Evolutionary conservation across 2,113 vertebrate species (phyloP), one percentile per base, ranked within the genome.

Genomic region (Pterocles burchelli): DNA sequence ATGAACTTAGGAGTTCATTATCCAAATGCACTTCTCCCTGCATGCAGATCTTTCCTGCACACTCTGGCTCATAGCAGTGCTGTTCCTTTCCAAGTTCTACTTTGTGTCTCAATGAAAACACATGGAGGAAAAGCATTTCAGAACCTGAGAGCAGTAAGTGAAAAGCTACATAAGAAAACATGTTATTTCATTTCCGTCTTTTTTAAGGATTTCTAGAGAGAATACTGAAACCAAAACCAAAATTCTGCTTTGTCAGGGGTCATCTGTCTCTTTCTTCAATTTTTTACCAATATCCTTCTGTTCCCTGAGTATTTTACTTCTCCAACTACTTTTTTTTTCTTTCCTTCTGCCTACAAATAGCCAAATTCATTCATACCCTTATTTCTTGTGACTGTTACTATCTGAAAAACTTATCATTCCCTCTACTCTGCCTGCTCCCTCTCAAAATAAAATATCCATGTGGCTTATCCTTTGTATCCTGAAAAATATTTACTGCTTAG

Each of bases 171-270:
- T 5, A 68, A 74, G 54, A 74, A 86, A 78, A 43, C 2, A 13
- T 17, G 11, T 26, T 0, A 7, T 76, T 81, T 52, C 12, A 9
- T 70, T 52, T 49, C 9, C 4, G 25, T 3, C 0, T 0, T 43
- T 71, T 89, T 70, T 18, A n/a, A 88, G 46, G 9, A 12, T 94
- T 92, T 93, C 46, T 71, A 70, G 89, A 55, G 18, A 74, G 58
- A 85, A 51, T 59, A 43, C 8, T 58, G 52, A 57, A 57, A 73
- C 46, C 62, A 54, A 91, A 65, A 5, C 19, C 18, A 89, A 88
- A 88, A 29, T 10, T 86, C 83, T 57, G 18, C 46, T 93, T 97
- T 75, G 36, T 70, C 34, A 77, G 20, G 59, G 54, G n/a, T 90
- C 78, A 72, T 84, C 86, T 94, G 68, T 96, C 63, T 48, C 43